Percentiles rank a stretch among this genome's conserved stretches.
Conservation (phyloP, 2,113 vertebrate genomes). For the Embiotoca jacksoni region DNA sequence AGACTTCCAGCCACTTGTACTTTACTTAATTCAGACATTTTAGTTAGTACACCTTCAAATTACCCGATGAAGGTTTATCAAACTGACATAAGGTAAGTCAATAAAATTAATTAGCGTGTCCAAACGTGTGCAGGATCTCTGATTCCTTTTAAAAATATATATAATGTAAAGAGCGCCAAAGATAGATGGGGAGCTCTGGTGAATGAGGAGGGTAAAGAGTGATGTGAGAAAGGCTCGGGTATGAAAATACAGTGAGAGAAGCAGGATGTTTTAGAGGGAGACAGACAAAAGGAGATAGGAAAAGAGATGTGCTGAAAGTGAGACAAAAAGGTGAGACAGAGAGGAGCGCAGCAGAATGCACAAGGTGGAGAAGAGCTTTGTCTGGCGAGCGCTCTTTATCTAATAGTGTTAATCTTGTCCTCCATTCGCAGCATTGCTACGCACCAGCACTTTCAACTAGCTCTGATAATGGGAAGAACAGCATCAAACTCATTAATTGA, state of each 20-base stretch:
- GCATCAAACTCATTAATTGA: conserved; percentile 82
- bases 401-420: conserved; percentile 80
- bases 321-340: conserved; percentile 53
- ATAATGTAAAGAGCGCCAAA: conserved; percentile 3
- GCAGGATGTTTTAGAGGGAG: conserved; percentile 25
- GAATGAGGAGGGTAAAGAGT: neutral
- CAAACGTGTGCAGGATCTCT: conserved; percentile 24
- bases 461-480: conserved; percentile 79
- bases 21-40: conserved; percentile 43
- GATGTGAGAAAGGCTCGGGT: neutral
- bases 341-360: conserved; percentile 44
- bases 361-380: conserved; percentile 69
- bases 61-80: conserved; percentile 36
- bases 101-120: conserved; percentile 38
- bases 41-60: conserved; percentile 39
- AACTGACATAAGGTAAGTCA: conserved; percentile 33
- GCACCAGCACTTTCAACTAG: conserved; percentile 80
- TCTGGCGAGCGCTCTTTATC: conserved; percentile 73
- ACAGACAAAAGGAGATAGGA: conserved; percentile 25
- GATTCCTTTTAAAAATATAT: conserved; percentile 26
- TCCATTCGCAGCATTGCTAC: conserved; percentile 70
- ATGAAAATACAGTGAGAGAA: conserved; percentile 9
- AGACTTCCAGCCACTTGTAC: conserved; percentile 28
- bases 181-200: neutral
- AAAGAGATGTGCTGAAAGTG: conserved; percentile 41